Base-by-base conservation (phyloP, 2,888 invertebrate genomes). In the Diabrotica balteata region DNA sequence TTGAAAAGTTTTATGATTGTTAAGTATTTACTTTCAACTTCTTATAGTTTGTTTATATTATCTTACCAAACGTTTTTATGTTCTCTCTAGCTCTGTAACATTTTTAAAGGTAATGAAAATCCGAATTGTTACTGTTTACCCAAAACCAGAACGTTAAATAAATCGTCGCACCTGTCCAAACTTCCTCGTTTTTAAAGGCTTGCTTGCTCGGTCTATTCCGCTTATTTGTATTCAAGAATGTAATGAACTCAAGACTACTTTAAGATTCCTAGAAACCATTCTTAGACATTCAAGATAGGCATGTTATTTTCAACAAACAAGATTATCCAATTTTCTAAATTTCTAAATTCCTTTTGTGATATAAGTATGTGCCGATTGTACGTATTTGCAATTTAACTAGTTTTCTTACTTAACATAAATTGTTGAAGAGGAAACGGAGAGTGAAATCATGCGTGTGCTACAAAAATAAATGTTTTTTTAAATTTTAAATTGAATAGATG, bases 301-400 rank as follows among this genome's bases (percentile, higher is more conserved):
- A 66, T 69, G 69, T 69, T 69, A 66, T 62, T 63, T 59, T 54
- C 42, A 60, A 47, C 55, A 57, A 59, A 65, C 69, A 62, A 58
- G 66, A 69, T 66, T 69, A 65, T 68, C 68, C 69, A 69, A 69
- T 69, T 66, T 69, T 69, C 69, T 69, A 69, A 69, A 69, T 69
- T 69, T 69, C 69, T 69, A 66, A 66, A 69, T 69, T 69, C 69
- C 69, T 66, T 69, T 64, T 64, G 58, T 59, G 64, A 7, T n/a
- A 57, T 58, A 63, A 57, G 63, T 58, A 51, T 58, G 45, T 51
- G 58, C 51, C 50, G 42, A 46, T 50, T 22, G 55, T 63, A 51
- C 63, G 50, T 63, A 63, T 57, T 57, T 58, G 63, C 58, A 51
- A 51, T 11, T 51, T 51, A 22, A 58, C 57, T 55, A 63, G 63